Base-by-base conservation (phyloP, 2,113 vertebrate species). In the Herpetotheres cachinnans region DNA sequence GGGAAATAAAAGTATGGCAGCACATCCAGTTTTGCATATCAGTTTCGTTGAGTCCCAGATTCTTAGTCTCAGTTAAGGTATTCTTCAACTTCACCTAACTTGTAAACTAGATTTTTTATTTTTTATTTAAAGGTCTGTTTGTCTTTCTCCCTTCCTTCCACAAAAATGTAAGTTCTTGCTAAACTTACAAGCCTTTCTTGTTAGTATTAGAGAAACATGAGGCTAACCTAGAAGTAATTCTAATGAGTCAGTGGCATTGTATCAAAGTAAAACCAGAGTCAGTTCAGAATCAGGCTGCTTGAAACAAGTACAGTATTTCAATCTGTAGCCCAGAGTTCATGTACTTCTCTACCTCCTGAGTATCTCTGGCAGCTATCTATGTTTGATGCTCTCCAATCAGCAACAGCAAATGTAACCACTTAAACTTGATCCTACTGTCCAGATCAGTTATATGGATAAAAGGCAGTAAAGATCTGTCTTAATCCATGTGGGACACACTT, bases 381-480 rank as follows among this genome's bases (percentile, higher is more conserved):
- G 32, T 95, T 96, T 95, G 47, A 69, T 92, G 76, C n/a, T 95
- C 29, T 96, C 95, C 91, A 96, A 91, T 95, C 95, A 96, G 50
- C 63, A 82, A 96, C 89, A 96, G 93, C 97, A 97, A 98, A 95
- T 97, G 96, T 85, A 97, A 97, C 96, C 96, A 97, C 95, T 98
- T 98, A 98, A 96, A 97, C 76, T 84, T 97, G 94, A 98, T 98
- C 96, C 94, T 92, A 81, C 95, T 98, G 96, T 98, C 97, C 92
- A 92, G 92, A 96, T 95, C 97, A 96, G 96, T 98, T 98, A 98
- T 79, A 91, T 82, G 92, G 97, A 98, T 97, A 96, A 98, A 98
- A 98, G 96, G 86, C 97, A 98, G 96, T 34, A 85, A 76, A 95
- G 91, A 95, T 97, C 95, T 97, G 90, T 77, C 34, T 90, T 96